Conservation (phyloP, 2,113 vertebrate genomes). For the Marcusenius ussheri region DNA sequence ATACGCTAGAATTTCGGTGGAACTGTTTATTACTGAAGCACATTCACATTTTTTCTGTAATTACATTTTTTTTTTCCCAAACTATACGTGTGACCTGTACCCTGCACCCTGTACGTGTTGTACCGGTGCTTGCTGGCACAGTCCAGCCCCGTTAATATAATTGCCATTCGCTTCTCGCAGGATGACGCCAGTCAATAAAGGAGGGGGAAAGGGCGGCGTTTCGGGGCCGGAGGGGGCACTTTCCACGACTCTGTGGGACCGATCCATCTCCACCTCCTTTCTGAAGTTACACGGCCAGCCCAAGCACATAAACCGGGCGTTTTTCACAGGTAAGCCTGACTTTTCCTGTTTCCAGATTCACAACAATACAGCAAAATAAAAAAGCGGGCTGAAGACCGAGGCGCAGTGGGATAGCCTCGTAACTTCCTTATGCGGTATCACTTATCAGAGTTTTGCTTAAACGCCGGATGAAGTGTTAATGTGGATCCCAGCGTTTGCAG, state of each 20-base stretch:
- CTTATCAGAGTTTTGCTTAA: background rate
- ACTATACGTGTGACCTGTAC: background rate
- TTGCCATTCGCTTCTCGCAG: background rate
- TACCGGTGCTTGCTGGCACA: background rate
- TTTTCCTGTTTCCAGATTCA: background rate
- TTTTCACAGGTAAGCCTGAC: background rate
- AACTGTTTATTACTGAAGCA: background rate
- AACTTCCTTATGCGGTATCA: background rate
- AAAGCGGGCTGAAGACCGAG: background rate
- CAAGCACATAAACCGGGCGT: background rate
- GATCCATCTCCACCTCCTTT: background rate
- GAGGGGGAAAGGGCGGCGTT: constrained; percentile 4
- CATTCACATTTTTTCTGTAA: background rate
- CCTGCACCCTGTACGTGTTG: background rate
- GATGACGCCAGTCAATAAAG: background rate
- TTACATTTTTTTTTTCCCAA: background rate
- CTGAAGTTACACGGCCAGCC: background rate
- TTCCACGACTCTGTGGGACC: background rate
- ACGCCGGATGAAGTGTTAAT: background rate
- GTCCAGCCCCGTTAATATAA: background rate
- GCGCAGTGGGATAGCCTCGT: background rate
- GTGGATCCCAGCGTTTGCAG: background rate
- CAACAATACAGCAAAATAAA: background rate
- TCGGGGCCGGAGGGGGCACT: background rate
- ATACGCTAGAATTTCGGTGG: background rate